Percentiles rank a stretch among this genome's conserved stretches.
These are phyloP conservation scores for Mesembrinibis cayennensis DNA, from an alignment of 2,113 vertebrate species.

Conservation along the genomic window DNA sequence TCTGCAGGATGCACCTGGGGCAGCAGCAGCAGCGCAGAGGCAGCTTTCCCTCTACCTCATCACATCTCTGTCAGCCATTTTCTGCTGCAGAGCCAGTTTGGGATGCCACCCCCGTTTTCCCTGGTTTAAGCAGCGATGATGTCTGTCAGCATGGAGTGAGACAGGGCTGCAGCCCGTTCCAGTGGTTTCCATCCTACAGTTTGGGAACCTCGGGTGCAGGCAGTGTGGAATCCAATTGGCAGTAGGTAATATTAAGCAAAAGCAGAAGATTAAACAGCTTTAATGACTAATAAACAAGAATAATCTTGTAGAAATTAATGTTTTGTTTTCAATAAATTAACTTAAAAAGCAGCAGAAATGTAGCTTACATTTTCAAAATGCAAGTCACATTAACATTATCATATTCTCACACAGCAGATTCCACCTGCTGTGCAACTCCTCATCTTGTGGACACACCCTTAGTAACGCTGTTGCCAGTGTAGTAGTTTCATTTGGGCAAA, in stretches of 20 bases:
- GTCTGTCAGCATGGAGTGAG: neutral
- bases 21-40: neutral
- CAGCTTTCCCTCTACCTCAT: neutral
- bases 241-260: neutral
- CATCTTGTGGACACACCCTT: slow-evolving; percentile 55
- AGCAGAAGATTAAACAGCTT: neutral
- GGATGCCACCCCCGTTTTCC: neutral
- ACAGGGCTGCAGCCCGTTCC: neutral
- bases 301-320: neutral
- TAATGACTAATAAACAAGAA: neutral
- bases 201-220: neutral
- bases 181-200: neutral
- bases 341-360: neutral
- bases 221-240: neutral
- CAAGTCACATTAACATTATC: slow-evolving; percentile 78
- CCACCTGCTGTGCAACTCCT: slow-evolving; percentile 73
- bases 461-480: slow-evolving; percentile 44
- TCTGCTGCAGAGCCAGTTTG: neutral
- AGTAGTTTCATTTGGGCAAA: slow-evolving; percentile 76
- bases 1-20: neutral
- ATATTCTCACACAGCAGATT: slow-evolving; percentile 80
- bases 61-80: neutral
- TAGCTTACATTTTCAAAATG: neutral
- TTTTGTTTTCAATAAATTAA: slow-evolving; percentile 5
- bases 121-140: neutral